Evolutionary conservation across 2,797 vertebrate species (phyloP), one percentile per base, ranked within the genome.

Genomic region (Chiloscyllium punctatum): DNA sequence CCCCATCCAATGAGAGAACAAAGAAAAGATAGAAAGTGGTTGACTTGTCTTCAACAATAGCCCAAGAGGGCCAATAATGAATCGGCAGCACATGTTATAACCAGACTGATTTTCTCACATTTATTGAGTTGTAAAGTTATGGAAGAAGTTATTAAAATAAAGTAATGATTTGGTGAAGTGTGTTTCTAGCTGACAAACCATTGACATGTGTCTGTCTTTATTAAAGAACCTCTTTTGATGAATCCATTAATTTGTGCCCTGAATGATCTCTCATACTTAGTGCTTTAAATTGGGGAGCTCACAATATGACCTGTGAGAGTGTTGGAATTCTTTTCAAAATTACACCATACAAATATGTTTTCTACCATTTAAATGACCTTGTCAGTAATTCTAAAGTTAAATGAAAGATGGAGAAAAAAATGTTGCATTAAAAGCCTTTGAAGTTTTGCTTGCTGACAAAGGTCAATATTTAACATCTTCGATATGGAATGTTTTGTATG

Each of bases 131-230:
- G 57, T 27, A 90, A 57, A 62, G 53, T 94, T 98, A 97, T 96
- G 96, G 96, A 97, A 97, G 97, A 97, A 98, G 97, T 98, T 98
- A 98, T 98, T 98, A 97, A 98, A 98, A 71, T 97, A 97, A 97
- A 96, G 96, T 97, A 97, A 97, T 98, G 97, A 97, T 98, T 97
- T 97, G 97, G 98, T 97, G 97, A 97, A 96, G 97, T 97, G 97
- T 97, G 97, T 97, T 97, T 97, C 97, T 97, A 97, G 97, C 97
- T 97, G 97, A 97, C 97, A 96, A 97, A 97, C 97, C 97, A 97
- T 97, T 97, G 97, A 97, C 97, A 97, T 97, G 97, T 97, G 97
- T 96, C 97, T 97, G 97, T 97, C 97, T 97, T 97, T 97, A 97
- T 97, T 97, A 97, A 97, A 97, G 97, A 98, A 97, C 96, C 96